A percentile compares a stretch with the other conserved stretches of the same genome.
Evolutionary conservation across 2,888 invertebrate species (phyloP).

Genomic region (Ochlodes sylvanus): DNA sequence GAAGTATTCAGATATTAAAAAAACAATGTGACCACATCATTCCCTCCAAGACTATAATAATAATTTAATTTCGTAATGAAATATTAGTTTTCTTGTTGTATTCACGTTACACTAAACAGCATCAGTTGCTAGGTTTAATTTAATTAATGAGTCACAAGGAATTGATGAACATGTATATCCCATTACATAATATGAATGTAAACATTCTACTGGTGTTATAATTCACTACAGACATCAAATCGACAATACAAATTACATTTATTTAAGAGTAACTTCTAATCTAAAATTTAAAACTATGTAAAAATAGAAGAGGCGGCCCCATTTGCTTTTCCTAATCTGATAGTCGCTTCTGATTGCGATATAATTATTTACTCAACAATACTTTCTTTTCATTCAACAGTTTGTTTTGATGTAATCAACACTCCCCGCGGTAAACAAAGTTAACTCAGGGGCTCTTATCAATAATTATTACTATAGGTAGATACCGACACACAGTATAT

Average conservation of each 20-base stretch:
- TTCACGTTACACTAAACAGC: background rate
- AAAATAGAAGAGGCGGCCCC: conserved; percentile 79
- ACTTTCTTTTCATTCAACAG: background rate
- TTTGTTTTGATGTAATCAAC: conserved; percentile 25
- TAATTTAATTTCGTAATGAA: background rate
- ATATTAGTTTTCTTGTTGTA: background rate
- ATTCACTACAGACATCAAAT: conserved; percentile 68
- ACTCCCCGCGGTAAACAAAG: conserved; percentile 11
- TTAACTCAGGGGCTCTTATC: conserved; percentile 22
- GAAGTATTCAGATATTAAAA: conserved; percentile 5
- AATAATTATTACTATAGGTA: conserved; percentile 18
- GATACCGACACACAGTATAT: background rate
- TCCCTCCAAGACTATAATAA: background rate
- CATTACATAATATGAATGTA: background rate
- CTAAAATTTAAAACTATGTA: conserved; percentile 59
- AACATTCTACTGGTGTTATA: conserved; percentile 54
- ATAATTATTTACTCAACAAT: background rate
- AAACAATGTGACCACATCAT: conserved; percentile 4
- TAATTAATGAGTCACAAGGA: background rate
- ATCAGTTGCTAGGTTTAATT: background rate
- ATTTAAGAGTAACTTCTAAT: conserved; percentile 58
- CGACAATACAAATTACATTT: conserved; percentile 63
- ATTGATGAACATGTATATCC: background rate
- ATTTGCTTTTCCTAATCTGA: conserved; percentile 64
- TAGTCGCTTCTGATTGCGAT: conserved; percentile 5